Evolutionary conservation across 2,113 vertebrate genomes (phyloP), one percentile per base, ranked within the genome.

Genomic region (Recurvirostra avosetta): DNA sequence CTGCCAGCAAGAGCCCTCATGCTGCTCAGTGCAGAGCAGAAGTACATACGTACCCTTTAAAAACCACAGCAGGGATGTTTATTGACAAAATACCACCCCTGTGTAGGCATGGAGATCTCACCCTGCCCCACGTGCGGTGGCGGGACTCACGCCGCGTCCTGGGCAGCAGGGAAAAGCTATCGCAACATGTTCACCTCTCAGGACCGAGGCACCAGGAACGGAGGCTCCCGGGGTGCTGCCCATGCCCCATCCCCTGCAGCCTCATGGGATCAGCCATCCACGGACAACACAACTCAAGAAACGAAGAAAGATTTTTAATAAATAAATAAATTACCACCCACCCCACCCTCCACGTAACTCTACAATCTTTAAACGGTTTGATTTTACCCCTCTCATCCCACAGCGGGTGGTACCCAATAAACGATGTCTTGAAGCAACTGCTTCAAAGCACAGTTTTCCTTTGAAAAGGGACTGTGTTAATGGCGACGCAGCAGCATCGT

Each of bases 151-250:
- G 3, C 45, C 5, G 0, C 4, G 32, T 25, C 47, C 52, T 11
- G 15, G 11, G 29, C 52, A 66, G 25, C 0, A 3, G n/a, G 38
- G 20, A 81, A 70, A 63, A 81, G 47, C 45, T 34, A 38, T 30
- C 0, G 1, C 25, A 63, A 32, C 11, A 0, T 0, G 6, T 56
- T 49, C 45, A 61, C 3, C 43, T n/a, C 45, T 34, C 0, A 4
- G 40, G 26, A 63, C 29, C 1, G 3, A 9, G 22, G 32, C 8
- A 68, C 15, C 9, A 7, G 30, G 18, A 78, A 38, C 0, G 1
- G 67, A 41, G 32, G 11, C 16, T 67, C 27, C 16, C 40, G 36
- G 16, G 5, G 23, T 43, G 36, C 68, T 52, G 36, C 55, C 61
- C 22, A 4, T 22, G 53, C 23, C 61, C 14, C 36, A 27, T 63